Base-by-base conservation (phyloP, 92 coral and sea anemone genomes). In the Pocillopora meandrina region DNA sequence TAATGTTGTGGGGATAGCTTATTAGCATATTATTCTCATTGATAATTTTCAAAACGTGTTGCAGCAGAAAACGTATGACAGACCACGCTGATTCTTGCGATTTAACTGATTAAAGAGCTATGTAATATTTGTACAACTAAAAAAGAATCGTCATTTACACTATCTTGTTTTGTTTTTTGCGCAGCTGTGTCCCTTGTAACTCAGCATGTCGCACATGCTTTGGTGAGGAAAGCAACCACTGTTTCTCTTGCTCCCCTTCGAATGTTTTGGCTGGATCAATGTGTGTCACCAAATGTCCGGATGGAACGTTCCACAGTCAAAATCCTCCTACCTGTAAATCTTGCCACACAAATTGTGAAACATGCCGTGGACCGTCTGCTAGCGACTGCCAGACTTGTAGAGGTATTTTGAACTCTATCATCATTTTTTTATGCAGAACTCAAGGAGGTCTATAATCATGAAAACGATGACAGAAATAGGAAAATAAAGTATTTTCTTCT, bases 271-370 rank as follows among this genome's bases (percentile, higher is more conserved):
- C 35, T 55, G 89, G 87, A 12, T 89, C 92, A 61, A 52, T 84
- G 60, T 96, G 98, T 68, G 82, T 94, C 65, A 64, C 90, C 11
- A 57, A 86, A 33, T 96, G 98, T 83, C 98, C 98, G 17, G 63
- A 17, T 66, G 96, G 93, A 26, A 89, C 85, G 85, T 94, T 90
- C 78, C 84, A 65, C 72, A 84, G 91, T 80, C 87, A 74, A 71
- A 68, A 85, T 12, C 64, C 78, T 67, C 88, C 86, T 56, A 92
- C 86, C n/a, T 96, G 98, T 83, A 77, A 61, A 61, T 52, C 62
- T 1, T 96, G 98, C 62, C 90, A 93, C 63, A 31, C 88, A 49
- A 81, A 89, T 31, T 96, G 98, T 60, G 84, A 89, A 18, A 62
- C 92, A 21, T 96, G 98, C 31, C 81, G 49, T 81, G 98, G 96